phyloP scores from a whole-genome alignment of 2,888 invertebrate genomes.

The Deilephila elpenor region DNA sequence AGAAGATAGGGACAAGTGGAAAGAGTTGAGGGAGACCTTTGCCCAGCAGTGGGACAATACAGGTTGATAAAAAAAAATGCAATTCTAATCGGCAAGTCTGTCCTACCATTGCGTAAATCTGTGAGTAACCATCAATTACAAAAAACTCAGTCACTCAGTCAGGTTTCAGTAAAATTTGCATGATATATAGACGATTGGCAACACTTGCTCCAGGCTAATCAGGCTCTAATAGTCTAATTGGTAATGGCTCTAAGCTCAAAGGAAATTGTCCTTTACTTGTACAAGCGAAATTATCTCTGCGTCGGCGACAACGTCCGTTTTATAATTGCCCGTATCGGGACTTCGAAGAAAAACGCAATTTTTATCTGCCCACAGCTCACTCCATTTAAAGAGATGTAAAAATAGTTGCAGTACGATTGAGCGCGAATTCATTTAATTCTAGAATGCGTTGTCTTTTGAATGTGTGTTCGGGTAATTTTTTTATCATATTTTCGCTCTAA shows the following conservation, averaged over 20 bases:
- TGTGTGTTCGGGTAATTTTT: not conserved
- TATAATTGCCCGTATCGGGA: slow-evolving; percentile 39
- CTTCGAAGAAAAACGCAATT: slow-evolving; percentile 35
- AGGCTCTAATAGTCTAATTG: slow-evolving; percentile 32
- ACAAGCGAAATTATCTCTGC: slow-evolving; percentile 47
- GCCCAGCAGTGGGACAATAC: too few species aligned
- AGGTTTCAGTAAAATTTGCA: slow-evolving; percentile 52
- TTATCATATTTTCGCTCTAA: too few species aligned
- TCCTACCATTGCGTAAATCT: not conserved
- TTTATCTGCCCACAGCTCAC: slow-evolving; percentile 34
- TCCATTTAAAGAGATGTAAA: slow-evolving; percentile 33
- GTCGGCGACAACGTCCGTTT: slow-evolving; percentile 51
- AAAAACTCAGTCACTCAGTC: slow-evolving; percentile 12
- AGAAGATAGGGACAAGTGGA: too few species aligned
- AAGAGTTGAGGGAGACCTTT: too few species aligned
- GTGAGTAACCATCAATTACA: not conserved
- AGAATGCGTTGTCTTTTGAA: not conserved
- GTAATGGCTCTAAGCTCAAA: slow-evolving; percentile 44
- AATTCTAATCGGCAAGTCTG: not conserved
- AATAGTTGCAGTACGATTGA: not conserved
- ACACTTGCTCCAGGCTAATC: not conserved
- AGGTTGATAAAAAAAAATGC: too few species aligned
- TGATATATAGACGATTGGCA: slow-evolving; percentile 30
- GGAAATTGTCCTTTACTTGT: slow-evolving; percentile 46
- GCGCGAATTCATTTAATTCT: not conserved